Conservation (phyloP, 2,888 invertebrate species). For the Melanostoma scalare region DNA sequence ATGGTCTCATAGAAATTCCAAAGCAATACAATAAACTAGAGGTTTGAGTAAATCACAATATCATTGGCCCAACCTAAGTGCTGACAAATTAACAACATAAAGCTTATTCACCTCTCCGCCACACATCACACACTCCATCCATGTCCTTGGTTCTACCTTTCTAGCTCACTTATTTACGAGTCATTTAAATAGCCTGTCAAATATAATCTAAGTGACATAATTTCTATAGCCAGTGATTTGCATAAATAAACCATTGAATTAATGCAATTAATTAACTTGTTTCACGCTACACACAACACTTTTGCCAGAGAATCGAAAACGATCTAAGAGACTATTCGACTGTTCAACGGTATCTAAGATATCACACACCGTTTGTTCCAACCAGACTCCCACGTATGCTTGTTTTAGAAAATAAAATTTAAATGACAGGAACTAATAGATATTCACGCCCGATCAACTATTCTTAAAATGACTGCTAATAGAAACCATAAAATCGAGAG, state of each 20-base stretch:
- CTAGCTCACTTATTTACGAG: constrained; percentile 30
- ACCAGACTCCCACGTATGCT: constrained; percentile 33
- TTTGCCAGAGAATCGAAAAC: no score
- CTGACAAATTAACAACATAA: constrained; percentile 6
- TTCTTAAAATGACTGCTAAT: constrained; percentile 18
- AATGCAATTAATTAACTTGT: constrained; percentile 69
- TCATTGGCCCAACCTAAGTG: constrained; percentile 31
- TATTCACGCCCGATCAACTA: constrained; percentile 31
- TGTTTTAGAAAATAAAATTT: background rate
- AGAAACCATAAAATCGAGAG: constrained; percentile 33
- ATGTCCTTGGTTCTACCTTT: constrained; percentile 48
- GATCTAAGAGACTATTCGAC: no score
- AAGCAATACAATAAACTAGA: background rate
- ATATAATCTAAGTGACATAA: constrained; percentile 52
- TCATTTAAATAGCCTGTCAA: constrained; percentile 60
- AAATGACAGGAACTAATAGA: constrained; percentile 13
- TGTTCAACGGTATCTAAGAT: no score
- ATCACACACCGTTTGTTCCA: background rate
- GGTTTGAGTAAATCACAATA: constrained; percentile 14
- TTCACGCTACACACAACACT: constrained; percentile 6
- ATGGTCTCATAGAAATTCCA: constrained; percentile 10
- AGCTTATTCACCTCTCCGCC: background rate
- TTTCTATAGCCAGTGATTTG: constrained; percentile 62
- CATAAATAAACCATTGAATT: constrained; percentile 66
- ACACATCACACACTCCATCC: background rate